These are phyloP conservation scores for Cydia fagiglandana DNA, from an alignment of 1,140 invertebrate genomes.

Conservation along the genomic window DNA sequence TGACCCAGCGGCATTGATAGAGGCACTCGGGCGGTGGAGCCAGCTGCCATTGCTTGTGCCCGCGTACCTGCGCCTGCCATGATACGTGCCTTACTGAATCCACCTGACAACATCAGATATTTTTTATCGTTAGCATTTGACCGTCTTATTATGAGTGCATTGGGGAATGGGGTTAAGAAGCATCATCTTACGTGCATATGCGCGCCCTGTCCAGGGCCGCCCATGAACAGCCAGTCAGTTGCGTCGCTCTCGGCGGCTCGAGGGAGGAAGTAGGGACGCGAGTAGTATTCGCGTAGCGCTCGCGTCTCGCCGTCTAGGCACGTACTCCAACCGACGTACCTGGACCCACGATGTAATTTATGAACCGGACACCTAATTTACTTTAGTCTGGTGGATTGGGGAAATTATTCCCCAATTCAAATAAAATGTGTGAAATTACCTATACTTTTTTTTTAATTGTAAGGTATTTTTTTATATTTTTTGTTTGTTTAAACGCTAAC, in stretches of 20 bases:
- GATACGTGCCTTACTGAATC: slow-evolving; percentile 94
- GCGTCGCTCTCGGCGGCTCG: slow-evolving; percentile 89
- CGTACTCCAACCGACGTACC: slow-evolving; percentile 96
- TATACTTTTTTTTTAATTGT: too few species aligned
- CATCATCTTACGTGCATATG: slow-evolving; percentile 91
- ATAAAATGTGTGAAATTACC: too few species aligned
- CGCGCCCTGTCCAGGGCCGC: slow-evolving; percentile 93
- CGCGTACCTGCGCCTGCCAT: slow-evolving; percentile 96
- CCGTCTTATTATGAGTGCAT: too few species aligned
- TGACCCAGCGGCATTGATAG: slow-evolving; percentile 84
- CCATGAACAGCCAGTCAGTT: slow-evolving; percentile 98
- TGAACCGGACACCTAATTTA: too few species aligned
- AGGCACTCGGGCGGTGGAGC: slow-evolving; percentile 94
- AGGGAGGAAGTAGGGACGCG: slow-evolving; percentile 93
- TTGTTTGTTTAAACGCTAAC: too few species aligned
- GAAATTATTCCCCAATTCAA: too few species aligned
- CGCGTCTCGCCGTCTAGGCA: slow-evolving; percentile 89
- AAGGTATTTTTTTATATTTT: too few species aligned
- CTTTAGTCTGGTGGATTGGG: too few species aligned
- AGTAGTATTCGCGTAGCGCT: slow-evolving; percentile 89
- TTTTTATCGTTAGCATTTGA: not conserved
- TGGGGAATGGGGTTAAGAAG: too few species aligned
- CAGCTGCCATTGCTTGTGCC: slow-evolving; percentile 91
- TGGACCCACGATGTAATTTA: not conserved
- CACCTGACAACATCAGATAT: slow-evolving; percentile 81